Evolutionary conservation across 2,113 vertebrate species (phyloP).

Genomic region (Nipponia nippon): DNA sequence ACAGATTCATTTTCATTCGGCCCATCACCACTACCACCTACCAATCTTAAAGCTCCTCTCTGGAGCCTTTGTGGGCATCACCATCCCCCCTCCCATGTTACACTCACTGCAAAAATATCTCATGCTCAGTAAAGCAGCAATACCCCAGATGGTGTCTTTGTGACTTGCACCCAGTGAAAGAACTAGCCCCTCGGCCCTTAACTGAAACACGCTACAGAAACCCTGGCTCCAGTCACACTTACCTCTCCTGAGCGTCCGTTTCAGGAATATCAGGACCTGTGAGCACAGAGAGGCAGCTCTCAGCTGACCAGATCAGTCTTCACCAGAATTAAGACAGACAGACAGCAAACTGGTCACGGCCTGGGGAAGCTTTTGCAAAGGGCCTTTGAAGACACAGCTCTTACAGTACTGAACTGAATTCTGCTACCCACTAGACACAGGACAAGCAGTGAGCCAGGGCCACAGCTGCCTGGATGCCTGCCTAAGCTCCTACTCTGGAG

Average conservation of each 20-base stretch:
- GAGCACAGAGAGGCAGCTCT: conserved; percentile 27
- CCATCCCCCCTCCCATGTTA: not conserved
- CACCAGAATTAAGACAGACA: not conserved
- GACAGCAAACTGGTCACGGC: not conserved
- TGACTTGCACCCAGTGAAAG: not conserved
- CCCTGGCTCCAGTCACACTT: not conserved
- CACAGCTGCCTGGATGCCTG: not conserved
- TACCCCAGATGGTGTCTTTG: not conserved
- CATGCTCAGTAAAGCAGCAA: not conserved
- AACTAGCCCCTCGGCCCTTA: not conserved
- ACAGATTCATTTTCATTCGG: not conserved
- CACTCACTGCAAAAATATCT: not conserved
- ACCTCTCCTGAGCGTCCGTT: conserved; percentile 91
- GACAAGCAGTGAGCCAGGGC: not conserved
- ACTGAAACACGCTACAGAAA: not conserved
- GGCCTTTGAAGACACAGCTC: not conserved
- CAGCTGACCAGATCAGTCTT: not conserved
- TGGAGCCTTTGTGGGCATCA: not conserved
- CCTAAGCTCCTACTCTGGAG: not conserved
- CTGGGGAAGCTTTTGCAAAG: not conserved
- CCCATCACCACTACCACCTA: not conserved
- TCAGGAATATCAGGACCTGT: conserved; percentile 91
- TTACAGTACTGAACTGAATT: not conserved
- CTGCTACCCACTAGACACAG: not conserved
- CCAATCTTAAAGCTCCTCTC: not conserved